Evolutionary conservation across 2,888 invertebrate species (phyloP).

Genomic region (Chymomyza amoena): DNA sequence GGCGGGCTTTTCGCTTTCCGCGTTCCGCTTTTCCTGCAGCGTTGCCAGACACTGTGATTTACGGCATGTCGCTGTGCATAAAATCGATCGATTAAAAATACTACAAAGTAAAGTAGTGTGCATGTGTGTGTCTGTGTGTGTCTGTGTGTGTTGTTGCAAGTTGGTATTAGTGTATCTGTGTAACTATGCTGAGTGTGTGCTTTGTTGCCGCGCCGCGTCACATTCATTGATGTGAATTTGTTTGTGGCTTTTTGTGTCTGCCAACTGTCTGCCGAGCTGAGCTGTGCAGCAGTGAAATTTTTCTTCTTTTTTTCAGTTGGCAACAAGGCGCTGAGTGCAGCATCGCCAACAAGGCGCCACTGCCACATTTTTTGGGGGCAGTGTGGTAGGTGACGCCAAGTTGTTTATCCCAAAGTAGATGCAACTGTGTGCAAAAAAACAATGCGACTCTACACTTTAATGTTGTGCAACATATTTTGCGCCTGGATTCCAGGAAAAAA

Average conservation of each 20-base stretch:
- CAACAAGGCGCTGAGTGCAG: slow-evolving; percentile 45
- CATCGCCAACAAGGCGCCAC: slow-evolving; percentile 12
- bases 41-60: slow-evolving; percentile 49
- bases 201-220: background rate
- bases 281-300: slow-evolving; percentile 39
- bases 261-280: slow-evolving; percentile 56
- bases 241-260: slow-evolving; percentile 52
- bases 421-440: background rate
- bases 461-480: slow-evolving; percentile 50
- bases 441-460: slow-evolving; percentile 24
- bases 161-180: slow-evolving; percentile 21
- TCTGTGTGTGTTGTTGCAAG: slow-evolving; percentile 31
- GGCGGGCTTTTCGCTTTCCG: background rate
- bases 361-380: background rate
- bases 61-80: slow-evolving; percentile 61
- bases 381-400: background rate
- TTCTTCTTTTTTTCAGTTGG: slow-evolving; percentile 44
- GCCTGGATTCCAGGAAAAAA: slow-evolving; percentile 47
- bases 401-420: background rate
- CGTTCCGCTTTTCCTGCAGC: background rate
- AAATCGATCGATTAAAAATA: slow-evolving; percentile 68
- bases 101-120: slow-evolving; percentile 24
- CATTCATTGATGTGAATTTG: slow-evolving; percentile 12
- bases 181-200: background rate
- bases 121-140: slow-evolving; percentile 18